Conservation (phyloP, 53 echinoderm and acorn worm genomes). For the Patiria pectinifera region DNA sequence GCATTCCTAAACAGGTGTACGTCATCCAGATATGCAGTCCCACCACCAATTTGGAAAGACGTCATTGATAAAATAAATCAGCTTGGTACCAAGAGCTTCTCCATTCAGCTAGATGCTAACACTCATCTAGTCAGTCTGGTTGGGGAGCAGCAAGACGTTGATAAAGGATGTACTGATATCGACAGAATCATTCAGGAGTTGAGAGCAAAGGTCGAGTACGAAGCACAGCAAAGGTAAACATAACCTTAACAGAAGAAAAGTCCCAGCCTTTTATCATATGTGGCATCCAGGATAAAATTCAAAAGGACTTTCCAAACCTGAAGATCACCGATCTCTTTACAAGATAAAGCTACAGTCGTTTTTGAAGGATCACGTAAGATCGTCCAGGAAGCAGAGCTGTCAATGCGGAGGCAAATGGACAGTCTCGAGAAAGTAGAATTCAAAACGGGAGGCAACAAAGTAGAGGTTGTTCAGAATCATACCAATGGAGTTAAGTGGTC, state of each 20-base stretch:
- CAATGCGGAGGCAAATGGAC: constrained; percentile 17
- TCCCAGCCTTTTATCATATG: neutral
- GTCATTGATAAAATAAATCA: neutral
- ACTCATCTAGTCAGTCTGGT: neutral
- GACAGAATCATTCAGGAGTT: constrained; percentile 7
- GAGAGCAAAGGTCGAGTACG: constrained; percentile 39
- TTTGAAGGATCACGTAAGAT: constrained; percentile 51
- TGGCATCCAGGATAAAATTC: too few species aligned
- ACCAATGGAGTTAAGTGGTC: too few species aligned
- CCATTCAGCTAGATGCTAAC: neutral
- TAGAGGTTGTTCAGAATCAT: neutral
- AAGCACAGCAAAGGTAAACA: constrained; percentile 32
- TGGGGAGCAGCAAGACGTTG: constrained; percentile 40
- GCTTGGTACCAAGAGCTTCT: neutral
- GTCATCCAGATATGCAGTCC: constrained; percentile 2
- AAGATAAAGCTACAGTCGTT: neutral
- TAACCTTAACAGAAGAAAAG: neutral
- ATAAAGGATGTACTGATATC: neutral
- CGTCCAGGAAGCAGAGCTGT: constrained; percentile 33
- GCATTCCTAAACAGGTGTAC: constrained; percentile 36
- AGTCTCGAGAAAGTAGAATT: neutral
- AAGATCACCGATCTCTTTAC: constrained; percentile 3
- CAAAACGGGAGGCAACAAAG: constrained; percentile 17
- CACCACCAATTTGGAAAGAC: constrained; percentile 37
- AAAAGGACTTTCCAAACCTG: constrained; percentile 25